These are phyloP conservation scores for Paratrypauchen microcephalus DNA, from an alignment of 2,797 vertebrate species.

Conservation along the genomic window DNA sequence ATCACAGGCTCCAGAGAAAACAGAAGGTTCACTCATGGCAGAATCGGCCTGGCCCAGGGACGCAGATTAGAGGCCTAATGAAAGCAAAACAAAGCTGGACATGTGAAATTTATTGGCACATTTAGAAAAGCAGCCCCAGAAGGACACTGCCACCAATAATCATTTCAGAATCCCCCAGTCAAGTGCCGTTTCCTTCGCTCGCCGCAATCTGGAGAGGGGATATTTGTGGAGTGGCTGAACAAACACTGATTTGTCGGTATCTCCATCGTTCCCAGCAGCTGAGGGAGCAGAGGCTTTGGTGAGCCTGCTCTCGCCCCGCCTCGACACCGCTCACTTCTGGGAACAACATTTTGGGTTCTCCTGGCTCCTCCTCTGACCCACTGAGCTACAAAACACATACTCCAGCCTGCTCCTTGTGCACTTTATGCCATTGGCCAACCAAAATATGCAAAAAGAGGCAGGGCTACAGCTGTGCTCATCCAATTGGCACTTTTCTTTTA, in stretches of 20 bases:
- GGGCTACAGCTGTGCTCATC: constrained; percentile 16
- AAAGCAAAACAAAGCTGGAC: constrained; percentile 87
- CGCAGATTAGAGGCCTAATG: constrained; percentile 82
- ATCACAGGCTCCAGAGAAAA: constrained; percentile 80
- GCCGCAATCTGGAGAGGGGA: constrained; percentile 78
- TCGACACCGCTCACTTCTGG: constrained; percentile 67
- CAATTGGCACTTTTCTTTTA: constrained; percentile 6
- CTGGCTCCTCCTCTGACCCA: constrained; percentile 66
- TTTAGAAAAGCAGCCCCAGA: constrained; percentile 79
- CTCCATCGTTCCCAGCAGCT: constrained; percentile 83
- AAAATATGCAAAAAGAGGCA: constrained; percentile 31
- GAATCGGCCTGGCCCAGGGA: constrained; percentile 72
- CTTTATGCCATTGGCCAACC: constrained; percentile 14
- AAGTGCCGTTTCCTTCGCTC: constrained; percentile 77
- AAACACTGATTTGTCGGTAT: constrained; percentile 86
- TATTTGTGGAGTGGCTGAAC: constrained; percentile 86
- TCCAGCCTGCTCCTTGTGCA: constrained; percentile 26
- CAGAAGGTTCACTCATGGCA: constrained; percentile 76
- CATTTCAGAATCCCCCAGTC: constrained; percentile 75
- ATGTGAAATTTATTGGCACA: constrained; percentile 86
- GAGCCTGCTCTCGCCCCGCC: constrained; percentile 59
- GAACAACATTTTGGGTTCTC: constrained; percentile 67
- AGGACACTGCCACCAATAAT: constrained; percentile 81
- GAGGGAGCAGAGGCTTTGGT: constrained; percentile 56
- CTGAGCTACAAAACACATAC: constrained; percentile 33